Base-by-base conservation (phyloP, 2,888 invertebrate species). In the Allacma fusca region DNA sequence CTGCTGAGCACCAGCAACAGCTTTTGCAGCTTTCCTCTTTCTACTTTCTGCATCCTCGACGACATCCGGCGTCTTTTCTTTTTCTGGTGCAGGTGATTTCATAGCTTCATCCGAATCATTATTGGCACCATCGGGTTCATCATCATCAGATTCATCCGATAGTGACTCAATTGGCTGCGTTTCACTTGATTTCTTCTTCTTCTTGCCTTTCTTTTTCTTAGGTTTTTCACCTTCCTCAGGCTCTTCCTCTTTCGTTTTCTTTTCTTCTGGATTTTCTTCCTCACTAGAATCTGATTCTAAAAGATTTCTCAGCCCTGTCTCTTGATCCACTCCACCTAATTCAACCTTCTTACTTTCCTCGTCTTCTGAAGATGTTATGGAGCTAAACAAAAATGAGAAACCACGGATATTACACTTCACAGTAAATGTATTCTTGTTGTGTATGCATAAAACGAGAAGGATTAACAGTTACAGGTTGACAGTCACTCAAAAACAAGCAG, bases 271-370 rank as follows among this genome's bases (percentile, higher is more conserved):
- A 76, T 93, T 92, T 86, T 93, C 91, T 79, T 94, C 92, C 21
- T 95, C 94, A 0, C 93, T 92, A 76, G 94, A 94, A 85, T 94
- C 95, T 0, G 96, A 96, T 0, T 92, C 93, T 24, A 97, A 89
- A 59, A 97, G 88, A 86, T 96, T 95, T 80, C 94, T 91, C 65
- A 97, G 88, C 0, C 94, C 96, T 84, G 92, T 93, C 86, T 97
- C 96, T 85, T 97, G 96, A 0, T 96, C 95, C 0, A 99, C 98
- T 65, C 92, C 92, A 87, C 92, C 94, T 86, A 94, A 90, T 86
- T 94, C 95, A 87, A 92, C 77, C 64, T 82, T 95, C 85, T 92
- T 93, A 72, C 91, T 89, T 88, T 92, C 94, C 76, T 86, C 88
- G 1, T 86, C 87, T 68, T 86, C 87, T 71, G 85, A 85, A 21